phyloP scores from a whole-genome alignment of 2,888 invertebrate genomes.

The Lampropteryx suffumata region DNA sequence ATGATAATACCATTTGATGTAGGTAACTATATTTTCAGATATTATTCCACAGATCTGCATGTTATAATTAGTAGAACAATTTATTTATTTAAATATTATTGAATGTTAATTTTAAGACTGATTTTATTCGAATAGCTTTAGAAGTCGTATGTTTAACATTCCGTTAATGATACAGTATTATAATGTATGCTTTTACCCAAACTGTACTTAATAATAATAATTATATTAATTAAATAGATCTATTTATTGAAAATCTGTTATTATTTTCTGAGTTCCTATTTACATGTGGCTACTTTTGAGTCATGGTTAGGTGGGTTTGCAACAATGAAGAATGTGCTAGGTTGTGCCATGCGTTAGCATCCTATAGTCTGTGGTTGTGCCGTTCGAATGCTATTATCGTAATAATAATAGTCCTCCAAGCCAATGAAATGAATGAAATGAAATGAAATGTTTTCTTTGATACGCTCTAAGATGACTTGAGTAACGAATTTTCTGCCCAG shows the following conservation, averaged over 20 bases:
- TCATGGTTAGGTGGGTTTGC: too few relatives aligned
- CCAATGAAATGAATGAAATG: too few relatives aligned
- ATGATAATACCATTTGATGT: too few relatives aligned
- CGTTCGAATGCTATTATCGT: too few relatives aligned
- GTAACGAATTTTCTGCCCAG: too few relatives aligned
- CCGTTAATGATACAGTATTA: slow-evolving; percentile 44
- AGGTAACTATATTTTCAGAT: not conserved
- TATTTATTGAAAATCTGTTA: slow-evolving; percentile 14
- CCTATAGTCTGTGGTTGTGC: too few relatives aligned
- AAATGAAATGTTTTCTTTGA: too few relatives aligned
- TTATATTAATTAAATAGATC: slow-evolving; percentile 22
- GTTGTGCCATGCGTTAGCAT: too few relatives aligned
- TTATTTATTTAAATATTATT: slow-evolving; percentile 11
- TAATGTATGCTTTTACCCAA: slow-evolving; percentile 20
- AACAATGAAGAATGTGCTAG: too few relatives aligned
- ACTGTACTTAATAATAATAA: slow-evolving; percentile 23
- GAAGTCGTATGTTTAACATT: slow-evolving; percentile 43
- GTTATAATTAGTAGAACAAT: slow-evolving; percentile 13
- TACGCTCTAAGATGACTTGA: too few relatives aligned
- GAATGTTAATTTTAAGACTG: slow-evolving; percentile 53
- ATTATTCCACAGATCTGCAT: slow-evolving; percentile 20
- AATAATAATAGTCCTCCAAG: too few relatives aligned
- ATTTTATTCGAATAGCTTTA: slow-evolving; percentile 37
- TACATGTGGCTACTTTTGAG: too few relatives aligned
- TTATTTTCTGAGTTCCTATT: not conserved